Evolutionary conservation across 2,888 invertebrate genomes (phyloP).

Genomic region (Lamproptera curius): DNA sequence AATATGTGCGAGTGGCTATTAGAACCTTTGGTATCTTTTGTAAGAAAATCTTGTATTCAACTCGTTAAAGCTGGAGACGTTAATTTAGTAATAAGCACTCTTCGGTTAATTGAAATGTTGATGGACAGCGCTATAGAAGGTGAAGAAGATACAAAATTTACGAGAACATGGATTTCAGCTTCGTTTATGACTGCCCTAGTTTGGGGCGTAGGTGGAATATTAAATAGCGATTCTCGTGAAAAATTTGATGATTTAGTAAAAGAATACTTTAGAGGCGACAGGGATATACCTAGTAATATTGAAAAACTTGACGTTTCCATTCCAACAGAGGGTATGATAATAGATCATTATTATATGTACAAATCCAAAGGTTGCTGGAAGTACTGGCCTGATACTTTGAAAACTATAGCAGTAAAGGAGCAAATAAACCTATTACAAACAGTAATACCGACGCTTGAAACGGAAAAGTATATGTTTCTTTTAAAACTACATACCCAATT

Average conservation of each 20-base stretch:
- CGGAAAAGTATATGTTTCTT: constrained; percentile 87
- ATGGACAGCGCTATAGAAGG: constrained; percentile 84
- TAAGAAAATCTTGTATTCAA: constrained; percentile 83
- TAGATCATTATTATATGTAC: constrained; percentile 89
- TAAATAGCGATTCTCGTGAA: constrained; percentile 84
- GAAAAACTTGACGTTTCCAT: constrained; percentile 85
- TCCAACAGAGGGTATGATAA: constrained; percentile 87
- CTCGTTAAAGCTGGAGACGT: constrained; percentile 84
- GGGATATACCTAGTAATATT: constrained; percentile 61
- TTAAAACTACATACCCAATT: constrained; percentile 86
- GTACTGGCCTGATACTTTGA: constrained; percentile 88
- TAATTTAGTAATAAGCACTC: constrained; percentile 83
- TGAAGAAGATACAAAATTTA: constrained; percentile 84
- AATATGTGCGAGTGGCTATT: constrained; percentile 87
- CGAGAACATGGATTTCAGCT: constrained; percentile 86
- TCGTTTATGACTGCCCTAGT: constrained; percentile 85
- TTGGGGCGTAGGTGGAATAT: constrained; percentile 92
- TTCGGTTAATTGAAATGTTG: constrained; percentile 86
- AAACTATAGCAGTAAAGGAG: constrained; percentile 71
- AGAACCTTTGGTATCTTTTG: constrained; percentile 85
- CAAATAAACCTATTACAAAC: constrained; percentile 83
- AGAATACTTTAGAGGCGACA: constrained; percentile 67
- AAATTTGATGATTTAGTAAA: constrained; percentile 82
- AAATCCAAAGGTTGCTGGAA: constrained; percentile 93
- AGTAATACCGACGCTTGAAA: constrained; percentile 92